Conservation (phyloP, 2,888 invertebrate genomes). For the Listrodromus nycthemerus region DNA sequence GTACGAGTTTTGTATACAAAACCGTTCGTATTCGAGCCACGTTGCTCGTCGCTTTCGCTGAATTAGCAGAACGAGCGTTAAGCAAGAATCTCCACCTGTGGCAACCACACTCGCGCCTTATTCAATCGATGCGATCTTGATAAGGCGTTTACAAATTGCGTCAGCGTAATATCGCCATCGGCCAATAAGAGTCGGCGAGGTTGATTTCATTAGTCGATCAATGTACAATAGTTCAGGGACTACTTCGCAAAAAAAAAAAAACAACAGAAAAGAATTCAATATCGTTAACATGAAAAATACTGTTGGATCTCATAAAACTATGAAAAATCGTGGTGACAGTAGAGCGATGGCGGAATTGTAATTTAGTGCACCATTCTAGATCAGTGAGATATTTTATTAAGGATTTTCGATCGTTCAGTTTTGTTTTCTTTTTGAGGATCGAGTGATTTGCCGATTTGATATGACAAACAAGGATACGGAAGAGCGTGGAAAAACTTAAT, state of each 20-base stretch:
- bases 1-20: conserved; percentile 7
- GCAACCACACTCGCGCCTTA: background rate
- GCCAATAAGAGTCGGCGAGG: background rate
- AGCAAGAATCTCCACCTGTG: conserved; percentile 32
- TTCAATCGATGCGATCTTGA: conserved; percentile 23
- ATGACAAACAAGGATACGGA: background rate
- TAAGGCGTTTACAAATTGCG: conserved; percentile 17
- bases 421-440: background rate
- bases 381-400: background rate
- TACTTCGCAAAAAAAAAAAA: background rate
- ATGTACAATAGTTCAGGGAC: conserved; percentile 26
- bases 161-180: conserved; percentile 15
- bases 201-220: conserved; percentile 27
- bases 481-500: background rate
- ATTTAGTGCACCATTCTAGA: background rate
- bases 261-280: background rate
- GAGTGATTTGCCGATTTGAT: background rate
- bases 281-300: conserved; percentile 1
- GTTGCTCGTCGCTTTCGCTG: conserved; percentile 32
- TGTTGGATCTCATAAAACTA: conserved; percentile 2
- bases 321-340: background rate
- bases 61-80: conserved; percentile 22
- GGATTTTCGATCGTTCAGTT: background rate
- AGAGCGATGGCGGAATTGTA: background rate
- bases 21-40: conserved; percentile 36